Evolutionary conservation across 1,140 invertebrate species (phyloP).

Genomic region (Zelostemma sp.): DNA sequence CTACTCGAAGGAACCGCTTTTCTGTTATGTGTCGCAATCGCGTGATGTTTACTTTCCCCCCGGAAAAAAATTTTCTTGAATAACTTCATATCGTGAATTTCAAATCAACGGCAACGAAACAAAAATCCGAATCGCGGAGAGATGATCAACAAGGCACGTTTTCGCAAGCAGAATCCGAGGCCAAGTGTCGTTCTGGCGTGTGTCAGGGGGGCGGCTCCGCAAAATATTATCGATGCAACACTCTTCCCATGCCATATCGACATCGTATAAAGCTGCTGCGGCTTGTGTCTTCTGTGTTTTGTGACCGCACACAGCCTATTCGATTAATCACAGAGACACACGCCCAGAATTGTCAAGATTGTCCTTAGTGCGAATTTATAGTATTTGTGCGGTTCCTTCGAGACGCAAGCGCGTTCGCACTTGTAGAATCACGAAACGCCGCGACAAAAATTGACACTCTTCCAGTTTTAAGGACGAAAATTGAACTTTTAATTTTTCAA

Average conservation of each 20-base stretch:
- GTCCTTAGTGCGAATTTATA: slow-evolving; percentile 12
- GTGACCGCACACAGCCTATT: slow-evolving; percentile 32
- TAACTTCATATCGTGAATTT: slow-evolving; percentile 51
- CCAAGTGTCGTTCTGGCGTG: slow-evolving; percentile 21
- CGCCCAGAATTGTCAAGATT: slow-evolving; percentile 12
- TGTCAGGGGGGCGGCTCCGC: slow-evolving; percentile 45
- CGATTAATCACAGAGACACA: slow-evolving; percentile 33
- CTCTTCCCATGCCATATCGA: slow-evolving; percentile 32
- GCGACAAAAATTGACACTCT: no score
- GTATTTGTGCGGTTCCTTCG: no score
- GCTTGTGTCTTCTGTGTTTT: slow-evolving; percentile 26
- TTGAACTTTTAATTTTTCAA: no score
- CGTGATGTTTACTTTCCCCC: slow-evolving; percentile 23
- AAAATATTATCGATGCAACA: slow-evolving; percentile 39
- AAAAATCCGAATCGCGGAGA: no score
- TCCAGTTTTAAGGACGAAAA: no score
- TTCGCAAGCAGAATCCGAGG: slow-evolving; percentile 3
- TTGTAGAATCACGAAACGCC: no score
- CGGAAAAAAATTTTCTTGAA: slow-evolving; percentile 49
- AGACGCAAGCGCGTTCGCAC: no score
- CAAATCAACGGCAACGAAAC: no score
- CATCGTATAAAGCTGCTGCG: slow-evolving; percentile 30
- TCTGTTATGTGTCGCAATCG: slow-evolving; percentile 20
- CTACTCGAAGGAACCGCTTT: slow-evolving; percentile 12
- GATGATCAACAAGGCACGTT: not conserved